Evolutionary conservation across 2,113 vertebrate genomes (phyloP).

Genomic region (Lasiurus borealis): DNA sequence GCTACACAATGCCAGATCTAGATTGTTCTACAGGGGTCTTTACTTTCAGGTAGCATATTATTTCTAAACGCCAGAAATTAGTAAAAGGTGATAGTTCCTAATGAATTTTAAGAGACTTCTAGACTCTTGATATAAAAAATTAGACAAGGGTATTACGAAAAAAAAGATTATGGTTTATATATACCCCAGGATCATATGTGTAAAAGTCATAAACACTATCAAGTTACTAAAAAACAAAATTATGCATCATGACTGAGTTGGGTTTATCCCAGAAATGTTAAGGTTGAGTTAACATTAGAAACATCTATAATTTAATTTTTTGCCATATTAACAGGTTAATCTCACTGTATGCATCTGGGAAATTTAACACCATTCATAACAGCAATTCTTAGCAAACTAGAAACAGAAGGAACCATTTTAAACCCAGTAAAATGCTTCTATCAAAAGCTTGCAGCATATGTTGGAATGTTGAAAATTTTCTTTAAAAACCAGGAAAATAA

Average conservation of each 20-base stretch:
- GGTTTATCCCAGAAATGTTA: neutral
- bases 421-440: neutral
- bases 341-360: neutral
- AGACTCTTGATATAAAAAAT: neutral
- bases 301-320: conserved; percentile 20
- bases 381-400: neutral
- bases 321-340: neutral
- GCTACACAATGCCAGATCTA: neutral
- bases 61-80: neutral
- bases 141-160: neutral
- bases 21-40: neutral
- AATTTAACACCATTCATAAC: neutral
- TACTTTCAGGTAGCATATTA: neutral
- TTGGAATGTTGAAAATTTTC: neutral
- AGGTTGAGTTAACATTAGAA: conserved; percentile 36
- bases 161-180: conserved; percentile 8
- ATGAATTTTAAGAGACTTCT: neutral
- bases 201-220: neutral
- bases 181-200: neutral
- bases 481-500: conserved; percentile 20
- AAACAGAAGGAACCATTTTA: neutral
- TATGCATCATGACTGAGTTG: neutral
- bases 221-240: conserved; percentile 33
- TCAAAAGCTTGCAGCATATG: neutral
- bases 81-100: neutral